phyloP scores from a whole-genome alignment of 2,888 invertebrate species.

The Noctua janthe region DNA sequence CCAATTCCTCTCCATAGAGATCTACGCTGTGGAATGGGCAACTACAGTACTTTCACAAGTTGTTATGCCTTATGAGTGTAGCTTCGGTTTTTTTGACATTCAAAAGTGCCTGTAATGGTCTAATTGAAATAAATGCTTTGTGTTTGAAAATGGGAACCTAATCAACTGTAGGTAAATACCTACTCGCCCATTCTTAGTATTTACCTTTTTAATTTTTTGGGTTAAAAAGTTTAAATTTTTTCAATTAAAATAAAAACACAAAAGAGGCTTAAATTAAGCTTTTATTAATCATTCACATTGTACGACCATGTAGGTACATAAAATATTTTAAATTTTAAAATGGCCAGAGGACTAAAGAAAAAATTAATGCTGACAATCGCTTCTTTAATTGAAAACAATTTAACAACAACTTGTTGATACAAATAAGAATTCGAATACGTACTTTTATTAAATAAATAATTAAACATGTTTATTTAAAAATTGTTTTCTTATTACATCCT shows the following conservation, averaged over 20 bases:
- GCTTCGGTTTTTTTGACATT: no score
- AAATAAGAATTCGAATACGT: background rate
- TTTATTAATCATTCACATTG: constrained; percentile 78
- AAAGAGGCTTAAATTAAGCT: constrained; percentile 73
- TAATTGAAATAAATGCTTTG: no score
- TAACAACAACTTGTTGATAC: constrained; percentile 4
- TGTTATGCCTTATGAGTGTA: no score
- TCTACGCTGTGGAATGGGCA: no score
- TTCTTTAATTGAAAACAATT: constrained; percentile 55
- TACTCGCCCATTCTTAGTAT: background rate
- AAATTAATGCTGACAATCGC: constrained; percentile 69
- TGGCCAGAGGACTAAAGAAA: constrained; percentile 74
- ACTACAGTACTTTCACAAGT: no score
- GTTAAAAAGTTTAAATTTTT: background rate
- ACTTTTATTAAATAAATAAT: background rate
- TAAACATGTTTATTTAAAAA: background rate
- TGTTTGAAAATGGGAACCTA: background rate
- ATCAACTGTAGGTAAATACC: background rate
- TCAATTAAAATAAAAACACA: constrained; percentile 34
- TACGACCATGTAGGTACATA: constrained; percentile 74
- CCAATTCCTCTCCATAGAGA: no score
- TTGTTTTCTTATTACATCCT: background rate
- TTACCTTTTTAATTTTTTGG: background rate
- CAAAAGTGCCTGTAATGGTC: no score
- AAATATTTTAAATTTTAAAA: constrained; percentile 69